Percentiles rank a stretch among this genome's conserved stretches.
These are phyloP conservation scores for Onychostoma macrolepis DNA, from an alignment of 2,113 vertebrate genomes.

Conservation along the genomic window DNA sequence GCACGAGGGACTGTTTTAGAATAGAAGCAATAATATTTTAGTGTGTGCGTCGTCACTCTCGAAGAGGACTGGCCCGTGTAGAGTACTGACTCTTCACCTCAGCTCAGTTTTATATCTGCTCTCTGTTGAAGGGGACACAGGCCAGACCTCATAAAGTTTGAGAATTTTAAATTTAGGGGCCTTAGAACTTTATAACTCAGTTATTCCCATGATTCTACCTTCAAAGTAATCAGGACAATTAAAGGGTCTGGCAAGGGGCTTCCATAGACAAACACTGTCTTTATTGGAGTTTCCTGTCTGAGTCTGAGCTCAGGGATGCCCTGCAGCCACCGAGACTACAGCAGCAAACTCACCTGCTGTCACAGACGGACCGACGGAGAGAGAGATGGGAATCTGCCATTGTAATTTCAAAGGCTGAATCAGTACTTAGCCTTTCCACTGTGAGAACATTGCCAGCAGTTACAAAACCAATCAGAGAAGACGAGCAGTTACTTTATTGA, in stretches of 20 bases:
- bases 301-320: background rate
- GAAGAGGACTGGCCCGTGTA: background rate
- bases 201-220: conserved; percentile 61
- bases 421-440: background rate
- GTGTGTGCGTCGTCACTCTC: conserved; percentile 37
- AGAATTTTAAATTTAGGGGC: background rate
- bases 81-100: conserved; percentile 6
- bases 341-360: conserved; percentile 22
- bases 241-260: conserved; percentile 55
- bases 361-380: background rate
- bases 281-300: conserved; percentile 60
- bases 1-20: conserved; percentile 29
- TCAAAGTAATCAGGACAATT: conserved; percentile 63
- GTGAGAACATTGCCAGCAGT: conserved; percentile 1
- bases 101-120: conserved; percentile 34
- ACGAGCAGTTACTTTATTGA: background rate
- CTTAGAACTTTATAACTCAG: conserved; percentile 53
- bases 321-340: background rate
- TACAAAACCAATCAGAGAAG: background rate
- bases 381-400: conserved; percentile 2
- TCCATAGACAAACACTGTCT: conserved; percentile 71
- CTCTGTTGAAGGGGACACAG: conserved; percentile 6
- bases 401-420: background rate
- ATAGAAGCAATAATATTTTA: conserved; percentile 41
- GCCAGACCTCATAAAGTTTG: conserved; percentile 38